Evolutionary conservation across 1,140 invertebrate genomes (phyloP).

Genomic region (Drosophila elegans): DNA sequence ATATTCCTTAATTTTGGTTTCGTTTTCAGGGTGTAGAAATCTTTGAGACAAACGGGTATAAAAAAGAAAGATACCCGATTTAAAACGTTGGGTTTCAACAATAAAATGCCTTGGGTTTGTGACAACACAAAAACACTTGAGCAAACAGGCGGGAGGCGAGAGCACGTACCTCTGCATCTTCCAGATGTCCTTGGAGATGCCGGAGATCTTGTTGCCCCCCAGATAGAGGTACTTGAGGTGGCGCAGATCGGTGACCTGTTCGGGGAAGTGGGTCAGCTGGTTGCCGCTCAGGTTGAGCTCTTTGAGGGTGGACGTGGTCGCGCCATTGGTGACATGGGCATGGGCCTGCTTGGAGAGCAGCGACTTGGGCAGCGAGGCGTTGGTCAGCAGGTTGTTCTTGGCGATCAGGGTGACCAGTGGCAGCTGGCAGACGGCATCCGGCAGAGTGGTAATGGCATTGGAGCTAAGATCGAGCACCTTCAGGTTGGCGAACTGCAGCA

Average conservation of each 20-base stretch:
- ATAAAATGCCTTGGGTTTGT: background rate
- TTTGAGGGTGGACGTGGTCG: constrained; percentile 86
- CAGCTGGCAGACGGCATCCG: constrained; percentile 89
- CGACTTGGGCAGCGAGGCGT: constrained; percentile 93
- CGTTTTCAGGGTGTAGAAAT: too few relatives aligned
- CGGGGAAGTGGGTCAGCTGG: constrained; percentile 92
- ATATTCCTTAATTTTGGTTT: too few relatives aligned
- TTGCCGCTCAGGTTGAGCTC: constrained; percentile 98
- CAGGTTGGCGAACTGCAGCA: constrained; percentile 89
- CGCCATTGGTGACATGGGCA: background rate
- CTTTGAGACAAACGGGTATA: too few relatives aligned
- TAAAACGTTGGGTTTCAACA: background rate
- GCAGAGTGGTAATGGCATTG: constrained; percentile 91
- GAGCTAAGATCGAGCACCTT: constrained; percentile 94
- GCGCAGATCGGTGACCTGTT: constrained; percentile 92
- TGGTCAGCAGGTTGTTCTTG: constrained; percentile 94
- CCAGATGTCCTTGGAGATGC: constrained; percentile 92
- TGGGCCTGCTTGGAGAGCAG: constrained; percentile 69
- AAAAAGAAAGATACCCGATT: background rate
- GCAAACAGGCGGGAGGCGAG: background rate
- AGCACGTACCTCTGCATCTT: constrained; percentile 89
- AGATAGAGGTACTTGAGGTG: constrained; percentile 94
- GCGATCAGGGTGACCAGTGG: constrained; percentile 91
- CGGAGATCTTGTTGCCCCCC: constrained; percentile 93
- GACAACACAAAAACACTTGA: background rate